phyloP scores from a whole-genome alignment of 2,113 vertebrate genomes.

The Morone chrysops region DNA sequence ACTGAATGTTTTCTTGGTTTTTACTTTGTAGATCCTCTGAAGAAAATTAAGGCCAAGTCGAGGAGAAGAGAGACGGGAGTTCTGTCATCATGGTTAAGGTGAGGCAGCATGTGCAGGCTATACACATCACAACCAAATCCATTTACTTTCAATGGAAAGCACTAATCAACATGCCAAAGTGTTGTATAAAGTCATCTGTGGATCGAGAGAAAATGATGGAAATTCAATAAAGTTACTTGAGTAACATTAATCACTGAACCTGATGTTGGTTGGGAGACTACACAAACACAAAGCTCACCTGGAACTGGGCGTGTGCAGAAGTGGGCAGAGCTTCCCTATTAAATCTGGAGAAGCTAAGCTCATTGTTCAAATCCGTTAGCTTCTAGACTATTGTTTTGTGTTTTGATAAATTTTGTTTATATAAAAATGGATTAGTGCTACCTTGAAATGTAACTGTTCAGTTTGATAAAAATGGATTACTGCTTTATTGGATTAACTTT shows the following conservation, averaged over 20 bases:
- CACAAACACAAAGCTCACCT: not conserved
- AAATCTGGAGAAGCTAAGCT: not conserved
- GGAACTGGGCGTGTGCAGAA: not conserved
- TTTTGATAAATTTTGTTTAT: not conserved
- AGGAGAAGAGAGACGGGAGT: not conserved
- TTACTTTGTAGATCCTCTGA: constrained; percentile 18
- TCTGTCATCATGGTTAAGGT: not conserved
- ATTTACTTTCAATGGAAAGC: not conserved
- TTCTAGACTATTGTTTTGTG: not conserved
- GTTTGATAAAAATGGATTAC: not conserved
- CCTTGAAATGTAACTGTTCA: not conserved
- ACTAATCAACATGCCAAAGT: not conserved
- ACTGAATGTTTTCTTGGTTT: constrained; percentile 13
- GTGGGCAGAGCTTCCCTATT: not conserved
- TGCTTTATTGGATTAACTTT: not conserved
- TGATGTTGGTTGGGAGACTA: not conserved
- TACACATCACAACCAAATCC: not conserved
- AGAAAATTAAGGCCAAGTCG: not conserved
- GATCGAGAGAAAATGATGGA: not conserved
- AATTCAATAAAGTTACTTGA: not conserved
- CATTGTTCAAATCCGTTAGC: not conserved
- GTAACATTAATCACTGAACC: not conserved
- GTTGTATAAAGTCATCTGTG: not conserved
- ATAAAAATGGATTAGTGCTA: not conserved
- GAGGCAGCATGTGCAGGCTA: not conserved